Base-by-base conservation (phyloP, 2,888 invertebrate genomes). In the Tuta absoluta region DNA sequence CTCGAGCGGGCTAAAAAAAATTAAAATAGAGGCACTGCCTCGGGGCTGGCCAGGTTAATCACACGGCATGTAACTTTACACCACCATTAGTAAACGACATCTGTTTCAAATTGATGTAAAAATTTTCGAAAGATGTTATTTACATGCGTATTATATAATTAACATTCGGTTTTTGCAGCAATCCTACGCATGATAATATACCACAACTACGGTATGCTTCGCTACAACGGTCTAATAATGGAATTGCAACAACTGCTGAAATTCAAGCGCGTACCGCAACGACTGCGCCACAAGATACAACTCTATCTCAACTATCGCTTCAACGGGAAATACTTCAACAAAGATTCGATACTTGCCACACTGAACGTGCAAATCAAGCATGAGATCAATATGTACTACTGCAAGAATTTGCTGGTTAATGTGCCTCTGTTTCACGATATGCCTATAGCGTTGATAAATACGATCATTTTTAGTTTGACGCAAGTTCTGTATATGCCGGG, bases 401-500 rank as follows among this genome's bases (percentile, higher is more conserved):
- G 93, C 71, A 90, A 88, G 70, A 81, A 85, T 45, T 78, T 94
- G 37, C 86, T 94, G 4, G 82, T 92, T 68, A 92, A 89, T 45
- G 93, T 93, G 10, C 85, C 89, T 0, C 75, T 94, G 45, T 93
- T 94, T 66, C 86, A 89, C 62, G 85, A 92, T 63, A 73, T 94
- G 69, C 92, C 93, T 0, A 78, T 84, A 10, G 80, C 89, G 0
- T 71, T 93, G 21, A 77, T 93, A 0, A 87, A 89, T 23, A 82
- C 91, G 1, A 91, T 94, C 19, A 87, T 94, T 8, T 84, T 89
- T 17, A 81, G 85, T 66, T 77, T 94, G 62, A 88, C 84, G 51
- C 89, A 89, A 61, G 92, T 93, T 68, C 80, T 93, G 14, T 93
- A 88, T 72, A 85, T 94, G 75, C 93, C 93, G 0, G 93, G 93